Base-by-base conservation (phyloP, 1,140 invertebrate species). In the Drosophila miranda region DNA sequence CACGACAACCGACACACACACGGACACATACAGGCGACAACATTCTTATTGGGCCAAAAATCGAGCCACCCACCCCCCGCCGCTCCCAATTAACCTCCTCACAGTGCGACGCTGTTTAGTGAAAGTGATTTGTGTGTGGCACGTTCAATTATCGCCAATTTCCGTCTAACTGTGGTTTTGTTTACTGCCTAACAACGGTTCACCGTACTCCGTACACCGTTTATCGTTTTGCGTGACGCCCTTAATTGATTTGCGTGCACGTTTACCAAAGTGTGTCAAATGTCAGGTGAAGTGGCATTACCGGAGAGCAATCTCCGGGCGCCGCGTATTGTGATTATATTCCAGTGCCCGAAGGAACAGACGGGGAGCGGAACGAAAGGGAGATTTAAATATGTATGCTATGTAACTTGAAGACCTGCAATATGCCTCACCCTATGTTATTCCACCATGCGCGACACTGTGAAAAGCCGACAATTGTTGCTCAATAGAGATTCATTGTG, bases 211-310 rank as follows among this genome's bases (percentile, higher is more conserved):
- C 19, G 19, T 13, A 3, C 34, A 13, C 34, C 34, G 11, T 38
- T 38, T 41, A 69, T 19, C 49, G 72, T 57, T 62, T 77, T 67
- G 80, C 80, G 80, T 86, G 81, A 41, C 54, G 26, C 48, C 58
- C 46, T 52, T 70, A 84, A 84, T 77, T 81, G 63, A 86, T 77
- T 80, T 77, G 81, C 80, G 81, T 84, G 78, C 34, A 53, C 26
- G 43, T 38, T 41, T 44, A 34, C 45, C 28, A 45, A 44, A 44
- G 21, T 21, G 23, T 44, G 23, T 42, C 41, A 42, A 55, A 44
- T 43, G 11, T 13, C 34, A 13, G 34, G 34, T 38, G 34, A 13
- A 38, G 34, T 1, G 34, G 34, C 34, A 34, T 4, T 11, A 11
- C 30, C 30, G 11, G 9, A 34, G 9, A 3, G 9, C 0, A 5